These are phyloP conservation scores for Alethe castanea DNA, from an alignment of 2,113 vertebrate species.

Conservation along the genomic window DNA sequence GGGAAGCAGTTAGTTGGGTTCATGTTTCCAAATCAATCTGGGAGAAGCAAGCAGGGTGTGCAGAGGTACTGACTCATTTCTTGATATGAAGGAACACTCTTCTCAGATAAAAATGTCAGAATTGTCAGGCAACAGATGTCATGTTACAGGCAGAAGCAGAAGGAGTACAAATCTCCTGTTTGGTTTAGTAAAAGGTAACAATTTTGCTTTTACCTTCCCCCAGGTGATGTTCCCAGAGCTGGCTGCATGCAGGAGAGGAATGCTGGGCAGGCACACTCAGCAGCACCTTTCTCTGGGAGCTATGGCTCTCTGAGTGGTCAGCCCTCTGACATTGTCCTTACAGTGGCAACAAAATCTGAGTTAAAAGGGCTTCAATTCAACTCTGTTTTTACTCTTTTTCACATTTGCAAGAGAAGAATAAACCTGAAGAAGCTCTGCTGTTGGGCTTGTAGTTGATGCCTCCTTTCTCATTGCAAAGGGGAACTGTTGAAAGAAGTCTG, in stretches of 20 bases:
- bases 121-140: not conserved
- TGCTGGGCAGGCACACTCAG: fast-evolving
- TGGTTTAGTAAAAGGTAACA: not conserved
- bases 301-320: not conserved
- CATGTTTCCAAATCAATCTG: not conserved
- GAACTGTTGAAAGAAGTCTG: not conserved
- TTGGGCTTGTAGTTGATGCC: not conserved
- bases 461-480: not conserved
- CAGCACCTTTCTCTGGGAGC: not conserved
- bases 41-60: not conserved
- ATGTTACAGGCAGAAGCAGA: not conserved
- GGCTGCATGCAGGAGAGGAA: not conserved
- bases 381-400: not conserved
- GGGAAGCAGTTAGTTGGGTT: not conserved
- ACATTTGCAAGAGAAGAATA: not conserved
- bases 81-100: not conserved
- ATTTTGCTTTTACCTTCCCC: not conserved
- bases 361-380: not conserved
- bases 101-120: not conserved
- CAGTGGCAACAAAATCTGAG: not conserved
- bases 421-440: not conserved
- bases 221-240: not conserved
- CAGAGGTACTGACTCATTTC: not conserved
- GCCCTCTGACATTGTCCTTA: not conserved
- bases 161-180: not conserved